Evolutionary conservation across 2,888 invertebrate species (phyloP), one percentile per base, ranked within the genome.

Genomic region (Hoplodrina blanda): DNA sequence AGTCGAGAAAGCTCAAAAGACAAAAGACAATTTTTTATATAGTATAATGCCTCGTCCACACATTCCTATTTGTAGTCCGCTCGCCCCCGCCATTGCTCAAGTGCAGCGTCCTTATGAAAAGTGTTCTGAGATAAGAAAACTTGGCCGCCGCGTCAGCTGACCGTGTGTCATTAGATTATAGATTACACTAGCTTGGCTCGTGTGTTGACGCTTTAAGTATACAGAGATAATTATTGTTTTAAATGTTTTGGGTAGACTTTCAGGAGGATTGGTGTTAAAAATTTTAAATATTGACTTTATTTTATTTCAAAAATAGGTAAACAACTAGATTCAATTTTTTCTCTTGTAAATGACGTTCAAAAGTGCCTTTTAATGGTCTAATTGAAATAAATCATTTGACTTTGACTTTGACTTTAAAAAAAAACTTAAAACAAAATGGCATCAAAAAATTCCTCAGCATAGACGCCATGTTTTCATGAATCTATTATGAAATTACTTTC

Each of bases 71-170:
- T 79, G 46, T 11, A 57, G 69, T 67, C 65, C 25, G n/a, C 55
- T 60, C 78, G 70, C 73, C 85, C 85, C 86, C 80, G 67, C 78
- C 75, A 81, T 86, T 86, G 86, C 83, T 87, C 86, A 87, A 92
- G 91, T 90, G 90, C 85, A 89, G 82, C 84, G 90, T 91, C 88
- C 91, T 93, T 92, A 93, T 92, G 91, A 92, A 89, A 89, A 92
- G 91, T 90, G 89, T 91, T 90, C 80, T 71, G 68, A 92, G 95
- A 94, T 94, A 94, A 94, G 92, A 92, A 92, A 93, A 94, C 87
- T 93, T 92, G 88, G 76, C 70, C 88, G 87, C 86, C 82, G 89
- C 89, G 90, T 91, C 94, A 92, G 93, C 93, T 93, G 93, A 92
- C 91, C 81, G 19, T 64, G 76, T 75, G 70, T 88, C 89, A 90